Base-by-base conservation (phyloP, 2,113 vertebrate species). In the Rhinolophus ferrumequinum region DNA sequence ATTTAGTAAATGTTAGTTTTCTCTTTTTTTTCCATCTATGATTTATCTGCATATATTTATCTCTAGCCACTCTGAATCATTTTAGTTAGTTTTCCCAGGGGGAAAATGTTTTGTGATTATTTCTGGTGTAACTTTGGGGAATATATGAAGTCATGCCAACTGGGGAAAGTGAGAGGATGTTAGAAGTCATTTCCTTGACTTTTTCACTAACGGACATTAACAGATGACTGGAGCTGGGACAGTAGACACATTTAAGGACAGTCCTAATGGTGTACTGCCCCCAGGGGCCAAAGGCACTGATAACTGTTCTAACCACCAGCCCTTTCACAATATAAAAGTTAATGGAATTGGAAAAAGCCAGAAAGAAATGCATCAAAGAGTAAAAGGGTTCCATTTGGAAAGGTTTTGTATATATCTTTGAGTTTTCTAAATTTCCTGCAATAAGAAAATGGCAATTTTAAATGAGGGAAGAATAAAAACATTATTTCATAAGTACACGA, bases 81-180 rank as follows among this genome's bases (percentile, higher is more conserved):
- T 96, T 93, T 96, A 24, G 73, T 95, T 93, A 93, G 60, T 73
- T 95, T 77, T 91, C 54, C 69, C 44, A 70, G 24, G 81, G 60
- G 41, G 28, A 64, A 80, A 58, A 81, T 79, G 52, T 79, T 92
- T 90, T 93, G 16, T 96, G 56, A 77, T 90, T 93, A 83, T 87
- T 93, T 86, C 35, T 96, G 75, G 35, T 66, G 8, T 77, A 73
- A 54, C 44, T 64, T 89, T 72, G 41, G 58, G 41, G 7, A 93
- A 84, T 83, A 44, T 15, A 66, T 83, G 56, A 95, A 91, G 95
- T 70, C 13, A 85, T 93, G 52, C 77, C 70, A 96, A 56, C 16
- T 77, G 83, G 54, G 72, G 80, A 93, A 92, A 50, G 2, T 93
- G 47, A 81, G 60, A 95, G 44, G 73, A 84, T 4, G 52, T 64